Percentiles rank a stretch among this genome's conserved stretches.
These are phyloP conservation scores for Ranitomeya imitator DNA, from an alignment of 2,113 vertebrate genomes.

Conservation along the genomic window DNA sequence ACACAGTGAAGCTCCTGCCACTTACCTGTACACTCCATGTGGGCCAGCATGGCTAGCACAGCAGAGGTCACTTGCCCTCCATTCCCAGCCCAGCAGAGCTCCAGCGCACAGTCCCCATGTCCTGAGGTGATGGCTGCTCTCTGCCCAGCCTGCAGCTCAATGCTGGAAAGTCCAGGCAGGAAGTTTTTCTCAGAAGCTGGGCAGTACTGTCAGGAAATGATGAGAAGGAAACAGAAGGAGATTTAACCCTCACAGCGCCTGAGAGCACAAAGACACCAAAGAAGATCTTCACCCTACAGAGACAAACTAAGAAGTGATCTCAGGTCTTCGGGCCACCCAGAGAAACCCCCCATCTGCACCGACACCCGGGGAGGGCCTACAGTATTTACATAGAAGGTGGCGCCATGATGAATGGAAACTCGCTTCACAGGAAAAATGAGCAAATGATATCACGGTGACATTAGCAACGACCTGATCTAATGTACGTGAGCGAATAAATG, in stretches of 20 bases:
- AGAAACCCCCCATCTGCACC: not conserved
- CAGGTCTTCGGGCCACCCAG: not conserved
- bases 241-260: constrained; percentile 11
- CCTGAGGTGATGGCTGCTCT: not conserved
- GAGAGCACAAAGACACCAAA: not conserved
- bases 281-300: not conserved
- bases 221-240: constrained; percentile 59
- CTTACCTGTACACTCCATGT: constrained; percentile 28
- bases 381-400: not conserved
- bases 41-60: constrained; percentile 18
- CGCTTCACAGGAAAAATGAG: not conserved
- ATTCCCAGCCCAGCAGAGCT: not conserved
- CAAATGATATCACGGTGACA: not conserved
- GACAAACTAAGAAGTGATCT: not conserved
- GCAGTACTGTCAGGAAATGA: constrained; percentile 60
- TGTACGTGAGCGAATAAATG: not conserved
- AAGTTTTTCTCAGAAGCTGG: constrained; percentile 47
- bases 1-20: too few species aligned
- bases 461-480: not conserved
- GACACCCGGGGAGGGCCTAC: not conserved
- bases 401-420: constrained; percentile 22
- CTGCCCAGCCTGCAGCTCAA: constrained; percentile 25
- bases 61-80: not conserved
- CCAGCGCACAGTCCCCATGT: not conserved
- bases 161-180: constrained; percentile 60